These are phyloP conservation scores for Ancistrus triradiatus DNA, from an alignment of 2,113 vertebrate species.

Conservation along the genomic window DNA sequence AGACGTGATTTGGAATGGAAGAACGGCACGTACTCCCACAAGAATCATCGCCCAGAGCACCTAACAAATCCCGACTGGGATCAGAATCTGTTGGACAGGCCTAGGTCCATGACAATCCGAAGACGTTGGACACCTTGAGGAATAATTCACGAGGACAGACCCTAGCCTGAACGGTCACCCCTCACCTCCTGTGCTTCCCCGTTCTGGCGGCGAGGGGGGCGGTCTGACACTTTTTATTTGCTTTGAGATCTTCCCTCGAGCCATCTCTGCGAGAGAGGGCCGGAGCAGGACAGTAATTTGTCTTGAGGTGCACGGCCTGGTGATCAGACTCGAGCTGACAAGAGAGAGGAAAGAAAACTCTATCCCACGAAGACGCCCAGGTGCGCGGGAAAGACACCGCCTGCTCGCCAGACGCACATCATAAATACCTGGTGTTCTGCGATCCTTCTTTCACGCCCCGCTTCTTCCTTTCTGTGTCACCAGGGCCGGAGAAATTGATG, in stretches of 20 bases:
- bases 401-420: too few species aligned
- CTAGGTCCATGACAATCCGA: too few species aligned
- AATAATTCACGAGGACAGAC: slow-evolving; percentile 34
- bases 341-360: slow-evolving; percentile 8
- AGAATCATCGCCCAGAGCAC: too few species aligned
- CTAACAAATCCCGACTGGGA: too few species aligned
- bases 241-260: slow-evolving; percentile 18
- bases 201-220: background rate
- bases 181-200: background rate
- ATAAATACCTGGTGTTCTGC: too few species aligned
- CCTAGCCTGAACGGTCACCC: background rate
- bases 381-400: background rate
- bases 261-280: background rate
- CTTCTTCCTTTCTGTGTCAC: too few species aligned
- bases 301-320: slow-evolving; percentile 29
- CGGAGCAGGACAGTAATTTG: slow-evolving; percentile 13
- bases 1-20: too few species aligned
- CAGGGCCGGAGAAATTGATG: too few species aligned
- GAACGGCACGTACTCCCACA: too few species aligned
- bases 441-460: too few species aligned
- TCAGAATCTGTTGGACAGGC: too few species aligned
- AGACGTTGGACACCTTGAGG: background rate
- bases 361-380: slow-evolving; percentile 10
- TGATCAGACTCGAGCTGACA: slow-evolving; percentile 40
- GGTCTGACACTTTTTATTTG: slow-evolving; percentile 13